These are phyloP conservation scores for Delphinapterus leucas DNA, from an alignment of 2,113 vertebrate genomes.

Conservation along the genomic window DNA sequence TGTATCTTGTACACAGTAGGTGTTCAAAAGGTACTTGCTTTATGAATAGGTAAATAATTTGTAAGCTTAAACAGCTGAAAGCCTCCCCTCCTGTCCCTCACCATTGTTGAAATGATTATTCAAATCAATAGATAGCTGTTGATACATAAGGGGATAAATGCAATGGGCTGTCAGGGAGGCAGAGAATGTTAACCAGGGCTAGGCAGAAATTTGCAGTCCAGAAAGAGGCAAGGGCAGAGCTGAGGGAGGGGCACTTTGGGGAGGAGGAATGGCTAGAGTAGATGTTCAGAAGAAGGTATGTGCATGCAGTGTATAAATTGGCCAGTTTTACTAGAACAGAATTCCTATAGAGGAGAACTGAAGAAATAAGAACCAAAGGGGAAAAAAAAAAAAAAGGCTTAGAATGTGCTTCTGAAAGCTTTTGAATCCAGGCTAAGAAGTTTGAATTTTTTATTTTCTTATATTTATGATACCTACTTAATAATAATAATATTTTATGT, in stretches of 20 bases:
- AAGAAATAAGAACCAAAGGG: neutral
- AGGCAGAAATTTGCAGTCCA: neutral
- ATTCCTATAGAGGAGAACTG: neutral
- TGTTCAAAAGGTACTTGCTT: neutral
- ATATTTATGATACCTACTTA: neutral
- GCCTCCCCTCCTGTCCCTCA: neutral
- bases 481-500: constrained; percentile 4
- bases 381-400: neutral
- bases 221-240: neutral
- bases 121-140: neutral
- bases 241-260: too few species aligned
- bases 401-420: neutral
- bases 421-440: neutral
- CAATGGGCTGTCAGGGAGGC: neutral
- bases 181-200: neutral
- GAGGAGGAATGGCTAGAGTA: neutral
- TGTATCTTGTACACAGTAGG: neutral
- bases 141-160: neutral
- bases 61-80: neutral
- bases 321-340: neutral
- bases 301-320: neutral
- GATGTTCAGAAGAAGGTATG: neutral
- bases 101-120: neutral
- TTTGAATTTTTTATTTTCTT: neutral
- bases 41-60: neutral